Base-by-base conservation (phyloP, 2,888 invertebrate species). In the Mimachlamys varia region DNA sequence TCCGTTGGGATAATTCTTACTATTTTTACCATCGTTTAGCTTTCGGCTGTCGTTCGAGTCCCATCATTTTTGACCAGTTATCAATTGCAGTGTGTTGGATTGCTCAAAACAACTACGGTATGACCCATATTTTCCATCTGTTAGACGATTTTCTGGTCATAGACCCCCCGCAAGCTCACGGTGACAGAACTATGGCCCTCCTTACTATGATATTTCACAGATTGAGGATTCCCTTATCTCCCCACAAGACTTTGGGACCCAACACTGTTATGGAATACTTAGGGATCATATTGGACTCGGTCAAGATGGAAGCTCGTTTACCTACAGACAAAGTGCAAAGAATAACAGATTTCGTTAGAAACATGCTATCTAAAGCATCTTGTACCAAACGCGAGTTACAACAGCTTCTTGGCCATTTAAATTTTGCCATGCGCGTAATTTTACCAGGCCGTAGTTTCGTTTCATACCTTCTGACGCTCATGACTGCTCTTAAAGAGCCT, bases 71-170 rank as follows among this genome's bases (percentile, higher is more conserved):
- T 90, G 90, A 91, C 38, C 19, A 62, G 3, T 58, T 93, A 4
- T 91, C 92, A 17, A 27, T 87, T 58, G 92, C 92, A 37, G 62
- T 93, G 5, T 89, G 90, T 89, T 92, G 92, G 92, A 92, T 93
- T 62, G 92, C 93, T 12, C 44, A 49, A 50, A 27, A 91, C 38
- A 92, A 92, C 53, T 92, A 93, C 88, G 58, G 58, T 0, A 90
- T 93, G 19, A 1, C 88, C 1, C 50, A 89, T 53, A 91, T 92
- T n/a, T 90, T 92, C 17, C 91, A 92, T 53, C 44, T 93, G 13
- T 88, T 93, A 27, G 92, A 93, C 90, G 91, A 92, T 50, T 93
- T 92, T 88, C 50, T 93, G n/a, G 89, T 91, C 17, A 55, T 92
- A 37, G 90, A 92, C 10, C 7, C 22, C n/a, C 89, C 91, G 7